Conservation (phyloP, 1,140 invertebrate species). For the Adelges cooleyi region DNA sequence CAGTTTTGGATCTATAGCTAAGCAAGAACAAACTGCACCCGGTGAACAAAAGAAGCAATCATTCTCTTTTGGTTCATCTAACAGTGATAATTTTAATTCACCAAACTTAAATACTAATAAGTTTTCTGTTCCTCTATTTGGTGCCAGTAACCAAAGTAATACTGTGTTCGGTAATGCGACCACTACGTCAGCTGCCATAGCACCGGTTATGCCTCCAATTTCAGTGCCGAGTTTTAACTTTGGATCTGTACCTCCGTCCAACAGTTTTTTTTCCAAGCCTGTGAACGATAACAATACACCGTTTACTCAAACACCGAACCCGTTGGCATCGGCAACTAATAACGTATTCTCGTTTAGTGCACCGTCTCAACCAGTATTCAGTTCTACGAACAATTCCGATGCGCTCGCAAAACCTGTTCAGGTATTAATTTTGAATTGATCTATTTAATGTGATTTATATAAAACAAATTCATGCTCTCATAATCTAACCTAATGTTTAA, state of each 20-base stretch:
- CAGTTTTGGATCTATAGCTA: slow-evolving; percentile 11
- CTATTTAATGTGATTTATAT: background rate
- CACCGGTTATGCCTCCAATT: background rate
- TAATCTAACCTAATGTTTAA: background rate
- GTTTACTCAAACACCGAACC: background rate
- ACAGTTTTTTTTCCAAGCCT: background rate
- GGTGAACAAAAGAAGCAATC: background rate
- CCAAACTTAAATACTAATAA: background rate
- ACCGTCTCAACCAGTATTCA: slow-evolving; percentile 3
- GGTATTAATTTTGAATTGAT: background rate
- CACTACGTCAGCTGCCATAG: background rate
- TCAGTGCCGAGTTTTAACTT: slow-evolving; percentile 1
- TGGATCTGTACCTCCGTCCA: background rate
- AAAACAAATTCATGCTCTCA: background rate
- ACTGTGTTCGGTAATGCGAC: slow-evolving; percentile 6
- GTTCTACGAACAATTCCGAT: background rate
- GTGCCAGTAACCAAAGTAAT: slow-evolving; percentile 1
- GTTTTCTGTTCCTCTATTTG: slow-evolving; percentile 8
- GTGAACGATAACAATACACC: background rate
- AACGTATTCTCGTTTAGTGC: background rate
- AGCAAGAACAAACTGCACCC: background rate
- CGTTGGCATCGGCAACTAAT: background rate
- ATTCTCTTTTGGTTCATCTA: slow-evolving; percentile 3
- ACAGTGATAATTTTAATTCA: background rate
- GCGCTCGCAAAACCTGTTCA: background rate